These are phyloP conservation scores for Paraplagusia blochii DNA, from an alignment of 2,113 vertebrate species.

Conservation along the genomic window DNA sequence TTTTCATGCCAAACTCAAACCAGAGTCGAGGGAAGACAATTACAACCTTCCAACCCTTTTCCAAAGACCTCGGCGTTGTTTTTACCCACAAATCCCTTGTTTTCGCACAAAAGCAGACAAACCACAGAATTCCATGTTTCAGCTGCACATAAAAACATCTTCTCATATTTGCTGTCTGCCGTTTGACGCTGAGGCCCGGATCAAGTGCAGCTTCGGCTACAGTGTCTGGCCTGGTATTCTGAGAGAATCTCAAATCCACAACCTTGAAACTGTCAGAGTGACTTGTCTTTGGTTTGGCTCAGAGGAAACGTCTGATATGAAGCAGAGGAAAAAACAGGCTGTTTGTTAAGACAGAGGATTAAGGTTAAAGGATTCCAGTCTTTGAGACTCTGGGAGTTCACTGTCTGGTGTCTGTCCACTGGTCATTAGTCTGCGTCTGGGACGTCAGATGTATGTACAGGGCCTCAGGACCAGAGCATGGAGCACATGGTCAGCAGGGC, in stretches of 20 bases:
- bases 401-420: slow-evolving; percentile 51
- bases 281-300: slow-evolving; percentile 46
- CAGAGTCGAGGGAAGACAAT: slow-evolving; percentile 45
- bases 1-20: slow-evolving; percentile 29
- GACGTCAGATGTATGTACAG: slow-evolving; percentile 49
- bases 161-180: slow-evolving; percentile 23
- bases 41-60: slow-evolving; percentile 34
- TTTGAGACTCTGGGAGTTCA: slow-evolving; percentile 23
- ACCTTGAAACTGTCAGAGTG: slow-evolving; percentile 41
- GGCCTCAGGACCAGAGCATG: slow-evolving; percentile 48
- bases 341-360: slow-evolving; percentile 51
- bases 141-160: slow-evolving; percentile 29
- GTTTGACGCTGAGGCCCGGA: slow-evolving; percentile 17
- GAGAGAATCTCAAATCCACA: slow-evolving; percentile 38
- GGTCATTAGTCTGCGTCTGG: slow-evolving; percentile 44
- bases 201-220: slow-evolving; percentile 36
- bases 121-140: slow-evolving; percentile 28
- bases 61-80: slow-evolving; percentile 50
- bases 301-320: slow-evolving; percentile 45
- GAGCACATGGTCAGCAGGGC: slow-evolving; percentile 20
- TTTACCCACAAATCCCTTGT: slow-evolving; percentile 41
- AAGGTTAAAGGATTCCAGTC: slow-evolving; percentile 44
- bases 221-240: slow-evolving; percentile 32
- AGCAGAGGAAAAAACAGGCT: slow-evolving; percentile 39
- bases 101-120: slow-evolving; percentile 26